A percentile compares a stretch with the other conserved stretches of the same genome.
Conservation (phyloP, 2,113 vertebrate species). For the Pollimyrus isidori region DNA sequence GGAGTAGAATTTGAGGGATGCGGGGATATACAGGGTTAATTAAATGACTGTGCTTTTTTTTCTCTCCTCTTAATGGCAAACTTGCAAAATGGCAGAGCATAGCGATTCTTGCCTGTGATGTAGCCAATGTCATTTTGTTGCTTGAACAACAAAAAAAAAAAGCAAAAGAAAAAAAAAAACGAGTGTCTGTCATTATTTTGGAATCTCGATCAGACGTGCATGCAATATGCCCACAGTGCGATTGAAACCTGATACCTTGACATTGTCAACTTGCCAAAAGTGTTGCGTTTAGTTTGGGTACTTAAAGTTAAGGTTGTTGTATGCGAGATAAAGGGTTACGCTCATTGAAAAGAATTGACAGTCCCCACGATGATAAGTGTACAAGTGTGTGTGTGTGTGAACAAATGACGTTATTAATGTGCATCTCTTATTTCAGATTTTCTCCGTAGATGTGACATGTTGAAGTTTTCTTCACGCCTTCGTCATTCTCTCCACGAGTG, state of each 20-base stretch:
- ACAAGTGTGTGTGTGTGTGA: background rate
- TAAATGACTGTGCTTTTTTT: slow-evolving; percentile 39
- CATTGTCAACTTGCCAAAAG: background rate
- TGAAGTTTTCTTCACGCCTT: background rate
- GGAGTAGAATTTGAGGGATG: slow-evolving; percentile 46
- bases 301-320: background rate
- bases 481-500: background rate
- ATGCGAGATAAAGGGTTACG: background rate
- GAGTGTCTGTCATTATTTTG: slow-evolving; percentile 30
- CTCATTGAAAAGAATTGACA: background rate
- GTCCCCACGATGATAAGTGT: background rate
- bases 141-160: slow-evolving; percentile 48
- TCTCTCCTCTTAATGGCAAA: slow-evolving; percentile 45
- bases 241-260: background rate
- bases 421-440: background rate
- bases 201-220: background rate
- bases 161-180: slow-evolving; percentile 41
- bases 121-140: slow-evolving; percentile 63
- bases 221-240: background rate
- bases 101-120: slow-evolving; percentile 71
- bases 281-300: background rate
- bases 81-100: slow-evolving; percentile 58
- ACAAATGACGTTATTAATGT: background rate
- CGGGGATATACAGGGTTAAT: slow-evolving; percentile 48
- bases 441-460: background rate